Percentiles rank a stretch among this genome's conserved stretches.
These are phyloP conservation scores for Hoplias malabaricus DNA, from an alignment of 2,113 vertebrate genomes.

Conservation along the genomic window DNA sequence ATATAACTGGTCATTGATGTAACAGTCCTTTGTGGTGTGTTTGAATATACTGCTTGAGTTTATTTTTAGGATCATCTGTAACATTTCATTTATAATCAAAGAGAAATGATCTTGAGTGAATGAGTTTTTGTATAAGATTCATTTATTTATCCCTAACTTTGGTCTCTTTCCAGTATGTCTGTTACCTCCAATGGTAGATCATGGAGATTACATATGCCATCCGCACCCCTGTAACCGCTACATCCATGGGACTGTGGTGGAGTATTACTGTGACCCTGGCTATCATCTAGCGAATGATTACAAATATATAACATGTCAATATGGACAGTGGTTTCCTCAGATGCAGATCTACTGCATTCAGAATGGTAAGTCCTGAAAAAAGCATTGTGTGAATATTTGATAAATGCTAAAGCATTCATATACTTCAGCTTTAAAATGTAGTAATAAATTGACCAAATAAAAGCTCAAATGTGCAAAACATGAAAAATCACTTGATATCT, in stretches of 20 bases:
- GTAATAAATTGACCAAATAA: neutral
- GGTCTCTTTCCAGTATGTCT: conserved; percentile 76
- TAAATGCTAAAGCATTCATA: neutral
- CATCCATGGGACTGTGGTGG: conserved; percentile 83
- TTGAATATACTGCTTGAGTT: neutral
- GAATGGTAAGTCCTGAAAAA: conserved; percentile 67
- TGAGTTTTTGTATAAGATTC: neutral
- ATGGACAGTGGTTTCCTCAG: conserved; percentile 84
- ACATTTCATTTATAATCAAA: neutral
- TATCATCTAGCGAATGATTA: conserved; percentile 85
- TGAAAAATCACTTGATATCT: neutral
- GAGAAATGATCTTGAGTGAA: neutral
- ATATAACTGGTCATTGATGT: no score
- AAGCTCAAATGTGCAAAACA: neutral
- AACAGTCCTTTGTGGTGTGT: neutral
- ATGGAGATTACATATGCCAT: conserved; percentile 86
- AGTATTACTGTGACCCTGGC: conserved; percentile 85
- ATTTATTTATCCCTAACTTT: neutral
- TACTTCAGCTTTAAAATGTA: neutral
- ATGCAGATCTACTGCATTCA: conserved; percentile 82
- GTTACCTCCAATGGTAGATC: conserved; percentile 81
- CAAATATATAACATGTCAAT: conserved; percentile 88
- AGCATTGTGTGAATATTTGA: neutral
- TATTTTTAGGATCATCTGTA: neutral
- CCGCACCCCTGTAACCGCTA: conserved; percentile 83